Base-by-base conservation (phyloP, 2,797 vertebrate species). In the Pampus argenteus region DNA sequence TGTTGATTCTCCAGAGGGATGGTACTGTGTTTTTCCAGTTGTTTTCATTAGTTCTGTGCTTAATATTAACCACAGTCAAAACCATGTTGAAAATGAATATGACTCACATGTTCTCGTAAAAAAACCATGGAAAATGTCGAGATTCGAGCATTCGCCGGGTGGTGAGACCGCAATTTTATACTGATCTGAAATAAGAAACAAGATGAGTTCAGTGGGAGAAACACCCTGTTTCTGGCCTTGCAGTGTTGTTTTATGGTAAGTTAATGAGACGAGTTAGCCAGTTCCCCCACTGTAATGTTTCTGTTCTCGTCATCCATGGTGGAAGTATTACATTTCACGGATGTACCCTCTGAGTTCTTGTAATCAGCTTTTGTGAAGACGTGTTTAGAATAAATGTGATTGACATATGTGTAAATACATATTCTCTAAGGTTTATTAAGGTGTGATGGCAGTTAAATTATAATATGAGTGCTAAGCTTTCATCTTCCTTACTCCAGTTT, bases 101-200 rank as follows among this genome's bases (percentile, higher is more conserved):
- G 88, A 87, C 82, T 89, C 86, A 83, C 56, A 66, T 77, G 59
- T 71, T 80, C 78, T 80, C 71, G 66, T 83, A 71, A 79, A 83
- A 71, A 79, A 83, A 75, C 73, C 77, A 67, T 56, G 79, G 82
- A 90, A 88, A 86, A 86, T 83, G 58, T 71, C 36, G 50, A 54
- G 67, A 80, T 75, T 77, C 29, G 51, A 63, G 65, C 64, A 67
- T 73, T 74, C 7, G 28, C 55, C 65, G 42, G 73, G 63, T 52
- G 0, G 69, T 56, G 57, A 76, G 68, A 78, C 86, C 81, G 5
- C 86, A 84, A 2, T 56, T 81, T 84, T 82, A 65, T 69, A 78
- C 59, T 63, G 50, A 83, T 87, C 69, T 76, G 70, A 65, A 73
- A 77, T 52, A 29, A 88, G 74, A 79, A 85, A 78, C 60, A 50